These are phyloP conservation scores for Phenganax stokvisi DNA, from an alignment of 92 coral and sea anemone species.

Conservation along the genomic window DNA sequence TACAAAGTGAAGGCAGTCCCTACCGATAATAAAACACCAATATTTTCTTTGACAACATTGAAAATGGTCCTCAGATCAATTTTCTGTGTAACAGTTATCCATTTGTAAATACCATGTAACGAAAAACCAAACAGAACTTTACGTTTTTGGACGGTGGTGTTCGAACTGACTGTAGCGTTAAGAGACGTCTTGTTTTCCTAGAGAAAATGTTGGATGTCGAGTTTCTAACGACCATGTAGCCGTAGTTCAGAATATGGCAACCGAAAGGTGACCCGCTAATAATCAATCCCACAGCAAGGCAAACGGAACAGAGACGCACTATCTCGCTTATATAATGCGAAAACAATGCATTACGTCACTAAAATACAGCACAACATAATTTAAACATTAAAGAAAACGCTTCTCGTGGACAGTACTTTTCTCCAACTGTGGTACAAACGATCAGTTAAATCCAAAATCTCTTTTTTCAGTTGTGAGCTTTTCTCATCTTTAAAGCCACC, in stretches of 20 bases:
- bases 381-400: neutral
- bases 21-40: slow-evolving; percentile 88
- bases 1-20: slow-evolving; percentile 20
- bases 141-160: slow-evolving; percentile 25
- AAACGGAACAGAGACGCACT: too few relatives aligned
- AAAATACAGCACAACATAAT: too few relatives aligned
- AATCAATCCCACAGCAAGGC: too few relatives aligned
- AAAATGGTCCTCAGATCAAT: slow-evolving; percentile 68
- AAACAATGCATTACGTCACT: too few relatives aligned
- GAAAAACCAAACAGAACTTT: slow-evolving; percentile 24
- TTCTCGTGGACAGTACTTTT: slow-evolving; percentile 26
- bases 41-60: slow-evolving; percentile 83
- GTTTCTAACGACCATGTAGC: too few relatives aligned
- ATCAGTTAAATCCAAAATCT: slow-evolving; percentile 89
- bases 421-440: slow-evolving; percentile 90
- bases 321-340: too few relatives aligned
- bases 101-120: slow-evolving; percentile 34
- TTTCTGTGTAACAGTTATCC: slow-evolving; percentile 46
- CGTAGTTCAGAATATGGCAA: too few relatives aligned
- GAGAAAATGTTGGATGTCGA: neutral
- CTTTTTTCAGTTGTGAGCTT: slow-evolving; percentile 72
- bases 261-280: too few relatives aligned
- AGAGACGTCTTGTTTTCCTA: slow-evolving; percentile 35
- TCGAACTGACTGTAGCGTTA: neutral
- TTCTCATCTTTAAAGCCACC: slow-evolving; percentile 65